Base-by-base conservation (phyloP, 2,113 vertebrate genomes). In the Amia ocellicauda region DNA sequence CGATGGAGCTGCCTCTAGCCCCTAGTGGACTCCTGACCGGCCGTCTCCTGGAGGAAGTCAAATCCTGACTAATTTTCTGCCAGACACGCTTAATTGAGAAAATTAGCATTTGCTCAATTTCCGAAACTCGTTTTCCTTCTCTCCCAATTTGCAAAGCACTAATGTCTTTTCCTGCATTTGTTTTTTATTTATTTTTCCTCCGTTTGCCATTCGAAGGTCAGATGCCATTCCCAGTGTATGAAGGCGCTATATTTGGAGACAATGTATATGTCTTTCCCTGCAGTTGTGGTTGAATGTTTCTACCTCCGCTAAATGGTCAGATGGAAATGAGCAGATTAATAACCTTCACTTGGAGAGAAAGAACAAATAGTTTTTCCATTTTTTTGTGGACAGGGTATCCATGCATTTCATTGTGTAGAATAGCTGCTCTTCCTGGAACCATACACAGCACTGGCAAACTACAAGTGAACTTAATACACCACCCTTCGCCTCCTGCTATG, bases 51-150 rank as follows among this genome's bases (percentile, higher is more conserved):
- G 17, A 72, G 75, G 70, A 82, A 85, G 76, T 79, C 26, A 70
- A 75, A 77, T 76, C 69, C 68, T 42, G 26, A 26, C 62, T 63
- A 10, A 63, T 67, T 73, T 63, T 61, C 72, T 67, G 67, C 58
- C 72, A 53, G 58, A 54, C 60, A 62, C 60, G 69, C 70, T 74
- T 75, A 81, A 83, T 82, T 80, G 53, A 62, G 56, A 77, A 77
- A 76, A 85, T 86, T 86, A 80, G 51, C 64, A 69, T 76, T 80
- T 78, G 69, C 80, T 69, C 73, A 85, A 85, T 67, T 84, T 85
- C 81, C 78, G 68, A 75, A 72, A 62, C 69, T 77, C 57, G 75
- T 75, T 65, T 82, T 47, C 13, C 31, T 58, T 58, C 13, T 22
- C 16, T 11, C n/a, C 53, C 55, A 22, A 5, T 26, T 14, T 7